phyloP scores from a whole-genome alignment of 64 coral and sea anemone genomes.

The Stylophora pistillata region DNA sequence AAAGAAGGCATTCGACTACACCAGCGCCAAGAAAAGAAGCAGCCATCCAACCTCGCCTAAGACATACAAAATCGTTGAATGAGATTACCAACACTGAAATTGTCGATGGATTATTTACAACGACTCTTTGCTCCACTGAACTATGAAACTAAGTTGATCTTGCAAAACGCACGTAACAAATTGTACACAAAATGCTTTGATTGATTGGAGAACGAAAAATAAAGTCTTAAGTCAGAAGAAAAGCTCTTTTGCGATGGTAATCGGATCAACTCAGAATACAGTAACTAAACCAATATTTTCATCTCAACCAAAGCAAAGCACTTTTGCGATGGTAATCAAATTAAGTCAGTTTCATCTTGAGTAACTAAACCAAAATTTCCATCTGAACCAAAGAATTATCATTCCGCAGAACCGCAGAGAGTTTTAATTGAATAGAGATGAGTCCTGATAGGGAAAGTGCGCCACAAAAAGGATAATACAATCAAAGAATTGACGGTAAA shows the following conservation, averaged over 20 bases:
- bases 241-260: no score
- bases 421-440: no score
- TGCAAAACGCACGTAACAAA: neutral
- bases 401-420: no score
- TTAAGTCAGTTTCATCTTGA: no score
- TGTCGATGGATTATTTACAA: conserved; percentile 29
- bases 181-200: neutral
- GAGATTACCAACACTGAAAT: conserved; percentile 35
- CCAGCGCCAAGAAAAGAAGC: neutral
- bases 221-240: no score
- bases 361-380: no score
- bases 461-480: neutral
- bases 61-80: conserved; percentile 25
- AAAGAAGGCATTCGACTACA: conserved; percentile 37
- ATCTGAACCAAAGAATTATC: no score
- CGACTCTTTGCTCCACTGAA: conserved; percentile 36
- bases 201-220: no score
- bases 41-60: neutral
- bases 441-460: neutral
- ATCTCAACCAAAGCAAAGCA: no score
- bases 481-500: neutral
- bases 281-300: no score
- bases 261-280: no score
- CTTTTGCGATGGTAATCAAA: no score
- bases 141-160: neutral